These are phyloP conservation scores for Zeus faber DNA, from an alignment of 2,113 vertebrate species.

Conservation along the genomic window DNA sequence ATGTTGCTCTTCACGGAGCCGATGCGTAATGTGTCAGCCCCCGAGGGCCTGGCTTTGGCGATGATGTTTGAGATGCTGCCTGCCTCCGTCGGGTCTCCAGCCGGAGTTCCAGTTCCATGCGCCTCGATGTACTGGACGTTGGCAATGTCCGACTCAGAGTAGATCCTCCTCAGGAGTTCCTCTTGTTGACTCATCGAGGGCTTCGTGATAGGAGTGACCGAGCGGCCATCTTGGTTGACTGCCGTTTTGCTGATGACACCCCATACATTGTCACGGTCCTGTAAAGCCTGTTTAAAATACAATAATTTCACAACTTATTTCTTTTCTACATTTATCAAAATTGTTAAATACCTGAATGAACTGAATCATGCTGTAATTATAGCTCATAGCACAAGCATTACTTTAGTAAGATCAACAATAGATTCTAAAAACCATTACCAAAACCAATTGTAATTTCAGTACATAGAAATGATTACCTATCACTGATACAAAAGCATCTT, in stretches of 20 bases:
- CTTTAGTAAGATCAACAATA: too few species aligned
- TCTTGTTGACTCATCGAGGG: constrained; percentile 80
- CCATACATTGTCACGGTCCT: constrained; percentile 81
- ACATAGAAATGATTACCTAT: too few species aligned
- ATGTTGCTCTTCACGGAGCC: constrained; percentile 90
- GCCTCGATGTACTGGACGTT: constrained; percentile 83
- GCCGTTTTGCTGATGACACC: constrained; percentile 79
- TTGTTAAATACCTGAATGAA: neutral
- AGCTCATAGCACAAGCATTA: neutral
- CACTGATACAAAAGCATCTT: too few species aligned
- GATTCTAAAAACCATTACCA: too few species aligned
- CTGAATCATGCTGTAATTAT: neutral
- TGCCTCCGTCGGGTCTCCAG: constrained; percentile 80
- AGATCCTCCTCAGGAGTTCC: constrained; percentile 78
- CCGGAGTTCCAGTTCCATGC: constrained; percentile 82
- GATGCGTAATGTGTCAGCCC: constrained; percentile 62
- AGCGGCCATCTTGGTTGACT: constrained; percentile 82
- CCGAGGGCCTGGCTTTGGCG: constrained; percentile 66
- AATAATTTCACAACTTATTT: neutral
- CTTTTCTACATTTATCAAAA: too few species aligned
- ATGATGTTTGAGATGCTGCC: constrained; percentile 76
- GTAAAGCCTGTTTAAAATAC: constrained; percentile 66
- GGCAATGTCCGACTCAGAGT: constrained; percentile 68
- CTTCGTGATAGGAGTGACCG: constrained; percentile 79
- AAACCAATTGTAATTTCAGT: too few species aligned